Base-by-base conservation (phyloP, 2,888 invertebrate genomes). In the Orchesellides sinensis region DNA sequence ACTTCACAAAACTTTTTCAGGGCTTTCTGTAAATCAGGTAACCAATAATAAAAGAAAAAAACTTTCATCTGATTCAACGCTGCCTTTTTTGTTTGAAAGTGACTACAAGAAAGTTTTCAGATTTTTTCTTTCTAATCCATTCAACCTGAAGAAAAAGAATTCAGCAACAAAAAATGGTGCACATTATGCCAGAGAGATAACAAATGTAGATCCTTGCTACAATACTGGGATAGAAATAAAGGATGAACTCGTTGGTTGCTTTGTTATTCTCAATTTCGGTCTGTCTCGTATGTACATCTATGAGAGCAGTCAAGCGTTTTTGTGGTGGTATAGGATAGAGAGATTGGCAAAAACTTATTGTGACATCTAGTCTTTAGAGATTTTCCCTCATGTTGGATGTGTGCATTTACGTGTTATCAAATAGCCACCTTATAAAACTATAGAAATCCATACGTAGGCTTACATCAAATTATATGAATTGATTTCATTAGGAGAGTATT, bases 331-430 rank as follows among this genome's bases (percentile, higher is more conserved):
- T 40, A 40, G 45, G 17, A 65, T 12, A 4, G 65, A 61, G 61
- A 40, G 65, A 29, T 74, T 65, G 63, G 40, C 54, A 66, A 56
- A 21, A 54, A 47, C 35, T 66, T 66, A 29, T n/a, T 72, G n/a
- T 75, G 65, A 54, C 75, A 75, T 66, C 45, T 40, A 75, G 19
- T 25, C 75, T 45, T 56, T 6, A 45, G 75, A 66, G 75, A 75
- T 14, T 56, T 45, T 14, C 27, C 25, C 19, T 47, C 47, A 10
- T n/a, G 8, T 47, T 47, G n/a, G 47, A 6, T 47, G 3, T 47
- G 10, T 47, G 12, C 52, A 21, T 23, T 21, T 21, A 21, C 21
- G 21, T 6, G 12, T 47, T 14, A 4, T 47, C 52, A 52, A 52
- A 19, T 19, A 52, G 21, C 52, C n/a, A n/a, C n/a, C n/a, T n/a